Percentiles rank a stretch among this genome's conserved stretches.
These are phyloP conservation scores for Eupeodes corollae DNA, from an alignment of 1,140 invertebrate species.

Conservation along the genomic window DNA sequence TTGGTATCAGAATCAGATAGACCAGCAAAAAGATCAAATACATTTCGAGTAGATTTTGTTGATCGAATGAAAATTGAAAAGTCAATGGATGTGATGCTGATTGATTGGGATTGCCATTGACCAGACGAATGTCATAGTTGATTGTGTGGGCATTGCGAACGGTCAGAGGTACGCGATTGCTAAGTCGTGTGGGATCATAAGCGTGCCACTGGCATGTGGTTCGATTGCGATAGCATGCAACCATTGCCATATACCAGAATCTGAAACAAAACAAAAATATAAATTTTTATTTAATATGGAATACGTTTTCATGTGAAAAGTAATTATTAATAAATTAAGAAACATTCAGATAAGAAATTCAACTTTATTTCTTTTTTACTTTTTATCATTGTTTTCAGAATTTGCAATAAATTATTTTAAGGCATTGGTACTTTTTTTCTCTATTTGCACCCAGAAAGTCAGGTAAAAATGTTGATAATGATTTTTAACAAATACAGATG, in stretches of 20 bases:
- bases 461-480: too few species aligned
- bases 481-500: too few species aligned
- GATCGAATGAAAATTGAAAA: conserved; percentile 94
- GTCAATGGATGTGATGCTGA: conserved; percentile 74
- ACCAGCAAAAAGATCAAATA: conserved; percentile 81
- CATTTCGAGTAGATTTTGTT: conserved; percentile 85
- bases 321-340: too few species aligned
- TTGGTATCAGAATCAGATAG: conserved; percentile 74
- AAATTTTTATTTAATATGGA: too few species aligned
- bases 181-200: conserved; percentile 37
- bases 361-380: too few species aligned
- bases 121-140: conserved; percentile 89
- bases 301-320: too few species aligned
- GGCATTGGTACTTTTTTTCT: too few species aligned
- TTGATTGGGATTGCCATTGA: conserved; percentile 86
- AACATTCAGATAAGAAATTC: too few species aligned
- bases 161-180: conserved; percentile 5
- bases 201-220: conserved; percentile 73
- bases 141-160: conserved; percentile 41
- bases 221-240: conserved; percentile 76
- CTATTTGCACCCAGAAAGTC: too few species aligned
- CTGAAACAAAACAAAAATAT: conserved; percentile 39
- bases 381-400: too few species aligned
- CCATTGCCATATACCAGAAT: conserved; percentile 93
- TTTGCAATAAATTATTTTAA: too few species aligned